These are phyloP conservation scores for Nephrotoma flavescens DNA, from an alignment of 2,888 invertebrate genomes.

Conservation along the genomic window DNA sequence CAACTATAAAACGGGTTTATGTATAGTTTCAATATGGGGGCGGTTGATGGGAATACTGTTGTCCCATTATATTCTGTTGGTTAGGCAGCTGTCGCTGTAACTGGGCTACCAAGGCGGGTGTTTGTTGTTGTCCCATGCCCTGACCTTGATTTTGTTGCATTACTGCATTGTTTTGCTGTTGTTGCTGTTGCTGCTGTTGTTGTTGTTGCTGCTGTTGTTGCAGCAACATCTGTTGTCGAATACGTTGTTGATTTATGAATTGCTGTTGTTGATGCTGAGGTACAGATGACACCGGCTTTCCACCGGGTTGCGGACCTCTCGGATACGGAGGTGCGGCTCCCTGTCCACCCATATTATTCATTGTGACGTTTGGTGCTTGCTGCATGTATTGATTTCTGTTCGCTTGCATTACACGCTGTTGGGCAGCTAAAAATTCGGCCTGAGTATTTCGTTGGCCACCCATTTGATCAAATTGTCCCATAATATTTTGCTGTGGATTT, in stretches of 20 bases:
- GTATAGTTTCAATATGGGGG: slow-evolving; percentile 21
- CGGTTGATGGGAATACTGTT: slow-evolving; percentile 34
- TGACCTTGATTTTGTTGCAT: slow-evolving; percentile 25
- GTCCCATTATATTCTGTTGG: slow-evolving; percentile 25
- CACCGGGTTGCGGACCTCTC: slow-evolving; percentile 38
- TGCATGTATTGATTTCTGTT: slow-evolving; percentile 31
- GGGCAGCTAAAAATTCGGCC: slow-evolving; percentile 26
- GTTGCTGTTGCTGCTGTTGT: slow-evolving; percentile 11
- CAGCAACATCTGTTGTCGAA: slow-evolving; percentile 54
- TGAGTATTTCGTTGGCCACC: slow-evolving; percentile 25
- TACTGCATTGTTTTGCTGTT: slow-evolving; percentile 17
- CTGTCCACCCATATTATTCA: slow-evolving; percentile 41
- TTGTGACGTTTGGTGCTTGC: slow-evolving; percentile 72
- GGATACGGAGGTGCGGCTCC: slow-evolving; percentile 71
- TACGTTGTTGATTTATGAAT: slow-evolving; percentile 48
- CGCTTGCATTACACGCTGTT: slow-evolving; percentile 20
- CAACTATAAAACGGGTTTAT: not conserved
- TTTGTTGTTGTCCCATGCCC: slow-evolving; percentile 37
- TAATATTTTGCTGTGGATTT: slow-evolving; percentile 26
- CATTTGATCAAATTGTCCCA: slow-evolving; percentile 30
- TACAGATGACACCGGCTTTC: slow-evolving; percentile 19
- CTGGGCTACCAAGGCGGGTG: slow-evolving; percentile 48
- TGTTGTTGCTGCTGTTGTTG: slow-evolving; percentile 40
- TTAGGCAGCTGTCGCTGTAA: slow-evolving; percentile 43
- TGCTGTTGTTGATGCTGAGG: slow-evolving; percentile 25